Base-by-base conservation (phyloP, 2,113 vertebrate species). In the Danionella cerebrum region DNA sequence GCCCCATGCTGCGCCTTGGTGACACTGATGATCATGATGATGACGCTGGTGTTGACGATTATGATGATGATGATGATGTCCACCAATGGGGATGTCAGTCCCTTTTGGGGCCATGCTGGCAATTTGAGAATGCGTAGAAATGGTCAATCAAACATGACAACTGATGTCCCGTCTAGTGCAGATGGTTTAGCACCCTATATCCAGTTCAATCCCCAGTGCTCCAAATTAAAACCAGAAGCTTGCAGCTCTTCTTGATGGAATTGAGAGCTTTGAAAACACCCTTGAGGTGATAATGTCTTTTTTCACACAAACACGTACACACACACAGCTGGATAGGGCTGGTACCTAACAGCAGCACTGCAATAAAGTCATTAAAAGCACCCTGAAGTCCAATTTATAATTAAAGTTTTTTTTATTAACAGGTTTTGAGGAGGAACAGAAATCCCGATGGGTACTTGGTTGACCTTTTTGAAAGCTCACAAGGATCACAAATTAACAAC, bases 51-150 rank as follows among this genome's bases (percentile, higher is more conserved):
- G 52, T 53, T 69, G 70, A 68, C 11, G 47, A 69, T 69, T 27
- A 71, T 75, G 68, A 22, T 74, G 58, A 54, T 55, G 22, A 74
- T 74, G 42, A 76, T 76, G 51, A 71, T 65, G 52, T 38, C 74
- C 52, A 48, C 36, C 21, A 51, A 18, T 65, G 57, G 47, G 51
- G 27, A 52, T 24, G 39, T 55, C 38, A 3, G 16, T 68, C 54
- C 66, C 65, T 36, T 53, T 47, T 51, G 65, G 58, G 45, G 64
- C 25, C 45, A 41, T 39, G 5, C 44, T 51, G 50, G 70, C 67
- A 63, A 42, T 51, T n/a, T 33, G 21, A 66, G 31, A 63, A 53
- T 44, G 12, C 33, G 10, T 31, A 14, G 31, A 54, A 76, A 62
- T 4, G 36, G 63, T 75, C 42, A 13, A 62, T 75, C 55, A 67